Evolutionary conservation across 2,113 vertebrate genomes (phyloP), one percentile per base, ranked within the genome.

Genomic region (Colius striatus): DNA sequence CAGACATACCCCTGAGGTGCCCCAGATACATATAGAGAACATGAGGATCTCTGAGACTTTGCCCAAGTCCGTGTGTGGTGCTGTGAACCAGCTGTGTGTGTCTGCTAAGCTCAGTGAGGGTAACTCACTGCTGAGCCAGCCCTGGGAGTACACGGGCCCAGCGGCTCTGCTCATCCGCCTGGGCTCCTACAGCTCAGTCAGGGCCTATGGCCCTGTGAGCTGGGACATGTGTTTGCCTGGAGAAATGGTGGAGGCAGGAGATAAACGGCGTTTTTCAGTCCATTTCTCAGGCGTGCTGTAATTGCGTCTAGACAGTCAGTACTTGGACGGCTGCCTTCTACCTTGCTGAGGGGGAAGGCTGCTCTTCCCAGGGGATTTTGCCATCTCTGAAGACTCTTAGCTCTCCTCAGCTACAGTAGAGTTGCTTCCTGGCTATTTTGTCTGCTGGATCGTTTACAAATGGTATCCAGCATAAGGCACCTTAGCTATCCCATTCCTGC

Each of bases 61-160:
- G 36, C 30, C 34, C 0, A 1, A 22, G 43, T 3, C 1, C 0
- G 11, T 13, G 32, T 26, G 48, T 0, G 2, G 45, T 41, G 36
- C 54, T 26, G 50, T 3, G 1, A 27, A n/a, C 18, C 45, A 48
- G 41, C 55, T 27, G 30, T 1, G 0, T 32, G 38, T 36, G 53
- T 32, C 32, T 20, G 43, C 23, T n/a, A 23, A n/a, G 54, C 54
- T 3, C 20, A 36, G 68, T 0, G 5, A 66, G 45, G 3, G 0
- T 15, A 41, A 26, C 54, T 25, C 29, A 1, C 38, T 9, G 45
- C 63, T 36, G 34, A 74, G 74, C 21, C 9, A 84, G 45, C 62
- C 48, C 0, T 5, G 87, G 50, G 48, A 23, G 3, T 27, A 8
- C 2, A 1, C 2, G 9, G 41, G 36, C 29, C 41, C 65, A 12